Percentiles rank a stretch among this genome's conserved stretches.
These are phyloP conservation scores for Acrocephalus arundinaceus DNA, from an alignment of 2,113 vertebrate genomes.

Conservation along the genomic window DNA sequence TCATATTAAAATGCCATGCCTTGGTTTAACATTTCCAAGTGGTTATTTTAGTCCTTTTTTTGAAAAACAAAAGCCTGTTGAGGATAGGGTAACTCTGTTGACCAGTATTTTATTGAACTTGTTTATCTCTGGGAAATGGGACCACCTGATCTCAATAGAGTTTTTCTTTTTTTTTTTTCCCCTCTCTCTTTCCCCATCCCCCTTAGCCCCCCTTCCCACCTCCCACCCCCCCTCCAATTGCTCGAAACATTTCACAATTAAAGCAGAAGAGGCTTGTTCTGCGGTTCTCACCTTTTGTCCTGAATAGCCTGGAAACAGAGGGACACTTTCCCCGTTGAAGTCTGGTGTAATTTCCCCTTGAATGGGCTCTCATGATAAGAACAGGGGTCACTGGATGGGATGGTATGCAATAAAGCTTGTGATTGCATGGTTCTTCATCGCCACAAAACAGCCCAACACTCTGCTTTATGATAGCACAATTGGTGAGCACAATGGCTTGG, in stretches of 20 bases:
- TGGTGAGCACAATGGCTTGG: conserved; percentile 70
- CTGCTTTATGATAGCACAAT: conserved; percentile 69
- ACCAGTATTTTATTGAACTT: conserved; percentile 75
- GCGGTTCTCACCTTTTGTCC: conserved; percentile 75
- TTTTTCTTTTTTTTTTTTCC: conserved; percentile 15
- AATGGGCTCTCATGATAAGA: conserved; percentile 77
- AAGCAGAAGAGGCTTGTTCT: conserved; percentile 73
- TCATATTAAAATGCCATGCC: conserved; percentile 79
- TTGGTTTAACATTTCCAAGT: conserved; percentile 79
- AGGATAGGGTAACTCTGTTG: conserved; percentile 79
- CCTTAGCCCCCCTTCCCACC: not conserved
- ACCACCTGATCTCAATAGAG: conserved; percentile 79
- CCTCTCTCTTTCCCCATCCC: not conserved
- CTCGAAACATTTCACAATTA: conserved; percentile 72
- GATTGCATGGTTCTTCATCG: conserved; percentile 71
- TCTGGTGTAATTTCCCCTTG: conserved; percentile 79
- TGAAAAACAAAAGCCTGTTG: conserved; percentile 78
- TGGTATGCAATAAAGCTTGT: conserved; percentile 77
- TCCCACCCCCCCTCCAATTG: not conserved
- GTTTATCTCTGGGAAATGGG: conserved; percentile 75
- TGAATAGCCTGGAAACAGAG: conserved; percentile 78
- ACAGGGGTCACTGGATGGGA: conserved; percentile 73
- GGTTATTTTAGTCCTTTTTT: conserved; percentile 80
- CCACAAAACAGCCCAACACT: conserved; percentile 69
- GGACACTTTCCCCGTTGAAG: conserved; percentile 72